Percentiles rank a stretch among this genome's conserved stretches.
Evolutionary conservation across 2,113 vertebrate genomes (phyloP).

Genomic region (Maccullochella peelii): DNA sequence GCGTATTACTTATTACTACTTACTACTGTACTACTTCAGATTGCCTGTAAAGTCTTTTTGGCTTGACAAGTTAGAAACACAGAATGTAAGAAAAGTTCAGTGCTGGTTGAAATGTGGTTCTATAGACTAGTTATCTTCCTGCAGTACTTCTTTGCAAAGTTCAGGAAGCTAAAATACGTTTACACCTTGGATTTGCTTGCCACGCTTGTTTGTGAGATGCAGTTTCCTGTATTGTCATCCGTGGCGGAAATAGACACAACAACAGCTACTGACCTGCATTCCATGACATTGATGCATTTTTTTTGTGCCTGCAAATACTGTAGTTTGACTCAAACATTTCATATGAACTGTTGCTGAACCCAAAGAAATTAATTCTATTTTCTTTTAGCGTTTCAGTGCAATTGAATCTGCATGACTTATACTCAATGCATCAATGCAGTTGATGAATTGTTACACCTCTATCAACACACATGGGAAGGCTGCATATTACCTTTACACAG

Average conservation of each 20-base stretch:
- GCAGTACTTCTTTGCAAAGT: neutral
- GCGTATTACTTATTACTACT: no score
- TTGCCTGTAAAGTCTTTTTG: neutral
- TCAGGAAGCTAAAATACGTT: neutral
- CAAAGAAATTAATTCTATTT: neutral
- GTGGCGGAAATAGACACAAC: neutral
- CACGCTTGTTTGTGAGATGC: neutral
- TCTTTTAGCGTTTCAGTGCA: neutral
- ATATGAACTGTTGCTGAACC: neutral
- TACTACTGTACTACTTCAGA: neutral
- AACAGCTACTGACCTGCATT: neutral
- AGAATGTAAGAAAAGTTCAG: neutral
- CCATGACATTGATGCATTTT: neutral
- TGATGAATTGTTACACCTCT: neutral
- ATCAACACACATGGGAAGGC: neutral
- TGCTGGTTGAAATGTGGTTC: neutral
- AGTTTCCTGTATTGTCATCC: constrained; percentile 18
- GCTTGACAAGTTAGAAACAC: neutral
- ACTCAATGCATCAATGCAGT: neutral
- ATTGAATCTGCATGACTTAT: neutral
- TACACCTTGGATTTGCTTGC: neutral
- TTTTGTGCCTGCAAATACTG: neutral
- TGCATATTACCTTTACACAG: neutral
- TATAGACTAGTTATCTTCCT: neutral
- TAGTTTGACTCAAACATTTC: neutral